A percentile compares a stretch with the other conserved stretches of the same genome.
phyloP scores from a whole-genome alignment of 2,113 vertebrate genomes.

The Psammodynastes pulverulentus region DNA sequence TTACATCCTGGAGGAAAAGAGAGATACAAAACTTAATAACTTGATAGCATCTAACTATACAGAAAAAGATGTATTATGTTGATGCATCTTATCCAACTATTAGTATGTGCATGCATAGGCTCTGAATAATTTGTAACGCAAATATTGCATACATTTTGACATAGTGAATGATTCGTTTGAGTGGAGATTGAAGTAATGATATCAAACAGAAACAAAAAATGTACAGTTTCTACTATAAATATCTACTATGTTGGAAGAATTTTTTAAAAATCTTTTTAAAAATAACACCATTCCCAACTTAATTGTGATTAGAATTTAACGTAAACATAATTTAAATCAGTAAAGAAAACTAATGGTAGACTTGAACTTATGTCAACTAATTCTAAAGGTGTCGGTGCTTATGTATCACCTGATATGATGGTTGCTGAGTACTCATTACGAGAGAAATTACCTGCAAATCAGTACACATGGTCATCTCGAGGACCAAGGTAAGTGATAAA shows the following conservation, averaged over 20 bases:
- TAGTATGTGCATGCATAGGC: neutral
- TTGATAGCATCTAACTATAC: neutral
- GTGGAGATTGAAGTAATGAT: neutral
- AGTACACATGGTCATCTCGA: constrained; percentile 98
- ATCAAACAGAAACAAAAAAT: neutral
- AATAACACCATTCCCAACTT: neutral
- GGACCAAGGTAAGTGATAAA: constrained; percentile 79
- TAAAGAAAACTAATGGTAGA: neutral
- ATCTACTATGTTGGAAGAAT: neutral
- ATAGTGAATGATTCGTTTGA: neutral
- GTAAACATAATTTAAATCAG: neutral
- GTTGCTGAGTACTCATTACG: constrained; percentile 95
- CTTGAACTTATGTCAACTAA: neutral
- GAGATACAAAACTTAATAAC: neutral
- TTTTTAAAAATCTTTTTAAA: neutral
- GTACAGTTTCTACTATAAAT: neutral
- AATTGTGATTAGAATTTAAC: neutral
- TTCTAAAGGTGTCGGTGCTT: constrained; percentile 89
- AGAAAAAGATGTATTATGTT: neutral
- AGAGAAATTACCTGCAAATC: constrained; percentile 96
- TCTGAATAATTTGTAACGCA: neutral
- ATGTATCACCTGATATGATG: constrained; percentile 99
- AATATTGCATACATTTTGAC: neutral
- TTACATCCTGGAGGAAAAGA: neutral
- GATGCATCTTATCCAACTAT: neutral